These are phyloP conservation scores for Sapayoa aenigma DNA, from an alignment of 2,113 vertebrate species.

Conservation along the genomic window DNA sequence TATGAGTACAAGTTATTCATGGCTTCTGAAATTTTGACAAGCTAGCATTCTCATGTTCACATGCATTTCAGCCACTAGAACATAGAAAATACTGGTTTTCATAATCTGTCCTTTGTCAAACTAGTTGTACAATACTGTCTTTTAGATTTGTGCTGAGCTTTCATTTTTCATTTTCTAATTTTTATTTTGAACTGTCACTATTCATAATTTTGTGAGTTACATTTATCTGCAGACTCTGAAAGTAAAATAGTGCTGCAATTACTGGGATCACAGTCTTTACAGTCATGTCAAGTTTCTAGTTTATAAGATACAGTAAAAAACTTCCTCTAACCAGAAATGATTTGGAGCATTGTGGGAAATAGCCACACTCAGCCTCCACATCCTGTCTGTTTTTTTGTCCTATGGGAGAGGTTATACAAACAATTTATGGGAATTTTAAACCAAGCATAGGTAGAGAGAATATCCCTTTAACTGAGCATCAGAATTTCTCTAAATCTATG, in stretches of 20 bases:
- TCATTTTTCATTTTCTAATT: background rate
- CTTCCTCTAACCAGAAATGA: background rate
- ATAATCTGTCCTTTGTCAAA: background rate
- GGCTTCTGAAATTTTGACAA: background rate
- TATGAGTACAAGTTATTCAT: background rate
- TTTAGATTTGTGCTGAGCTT: background rate
- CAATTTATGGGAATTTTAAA: background rate
- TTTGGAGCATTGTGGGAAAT: background rate
- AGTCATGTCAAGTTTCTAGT: background rate
- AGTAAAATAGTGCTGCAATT: background rate
- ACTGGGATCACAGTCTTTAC: background rate
- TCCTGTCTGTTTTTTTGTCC: background rate
- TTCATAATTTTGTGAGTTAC: background rate
- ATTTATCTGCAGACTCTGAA: background rate
- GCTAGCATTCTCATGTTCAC: background rate
- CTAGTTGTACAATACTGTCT: background rate
- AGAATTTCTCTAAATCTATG: background rate
- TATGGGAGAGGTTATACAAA: background rate
- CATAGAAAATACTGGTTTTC: background rate
- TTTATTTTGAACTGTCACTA: background rate
- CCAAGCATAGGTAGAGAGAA: background rate
- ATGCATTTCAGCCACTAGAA: background rate
- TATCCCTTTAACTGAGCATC: background rate
- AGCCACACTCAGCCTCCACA: background rate
- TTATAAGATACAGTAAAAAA: background rate